These are phyloP conservation scores for Cinclus cinclus DNA, from an alignment of 2,113 vertebrate genomes.

Conservation along the genomic window DNA sequence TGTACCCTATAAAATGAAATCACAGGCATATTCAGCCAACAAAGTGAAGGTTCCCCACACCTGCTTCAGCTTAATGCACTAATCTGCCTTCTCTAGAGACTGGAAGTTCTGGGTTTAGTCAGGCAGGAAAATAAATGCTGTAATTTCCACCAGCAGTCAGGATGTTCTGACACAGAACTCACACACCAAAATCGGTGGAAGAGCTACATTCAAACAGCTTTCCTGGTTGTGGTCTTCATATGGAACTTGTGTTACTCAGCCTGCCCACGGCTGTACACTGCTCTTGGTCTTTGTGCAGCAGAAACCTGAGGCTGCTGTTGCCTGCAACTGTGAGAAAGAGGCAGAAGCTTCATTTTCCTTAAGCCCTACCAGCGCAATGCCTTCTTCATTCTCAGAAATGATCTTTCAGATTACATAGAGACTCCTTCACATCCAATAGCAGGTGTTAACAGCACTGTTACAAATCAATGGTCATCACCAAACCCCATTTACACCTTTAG, in stretches of 20 bases:
- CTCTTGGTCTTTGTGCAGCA: background rate
- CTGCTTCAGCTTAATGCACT: background rate
- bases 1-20: constrained; percentile 15
- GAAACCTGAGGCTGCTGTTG: background rate
- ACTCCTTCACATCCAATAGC: background rate
- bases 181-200: background rate
- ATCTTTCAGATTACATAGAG: background rate
- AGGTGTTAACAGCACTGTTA: background rate
- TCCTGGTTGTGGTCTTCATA: background rate
- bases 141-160: constrained; percentile 34
- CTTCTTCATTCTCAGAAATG: background rate
- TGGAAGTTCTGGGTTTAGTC: constrained; percentile 22
- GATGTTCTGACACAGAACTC: constrained; percentile 20
- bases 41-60: background rate
- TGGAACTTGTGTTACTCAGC: background rate
- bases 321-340: background rate
- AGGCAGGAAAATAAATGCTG: constrained; percentile 34
- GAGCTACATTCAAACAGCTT: background rate
- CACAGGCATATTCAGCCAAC: background rate
- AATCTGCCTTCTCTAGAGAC: constrained; percentile 21
- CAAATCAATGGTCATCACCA: background rate
- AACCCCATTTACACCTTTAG: background rate
- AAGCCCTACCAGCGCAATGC: background rate
- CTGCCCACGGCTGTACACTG: background rate
- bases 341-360: background rate